These are phyloP conservation scores for Hafferia zeledoni DNA, from an alignment of 2,797 vertebrate species.

Conservation along the genomic window DNA sequence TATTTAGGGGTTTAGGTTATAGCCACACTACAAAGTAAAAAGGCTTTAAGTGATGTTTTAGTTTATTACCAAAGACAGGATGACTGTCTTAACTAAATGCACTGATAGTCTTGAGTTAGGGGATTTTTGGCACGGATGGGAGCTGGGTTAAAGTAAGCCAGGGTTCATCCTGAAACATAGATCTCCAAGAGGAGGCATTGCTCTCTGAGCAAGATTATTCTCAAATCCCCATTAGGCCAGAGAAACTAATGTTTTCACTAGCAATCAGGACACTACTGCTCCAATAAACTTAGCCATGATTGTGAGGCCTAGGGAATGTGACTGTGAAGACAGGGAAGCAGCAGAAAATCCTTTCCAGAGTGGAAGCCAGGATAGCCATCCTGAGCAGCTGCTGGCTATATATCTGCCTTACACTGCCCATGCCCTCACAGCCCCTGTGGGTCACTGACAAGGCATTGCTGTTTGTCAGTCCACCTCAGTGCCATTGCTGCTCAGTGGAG, in stretches of 20 bases:
- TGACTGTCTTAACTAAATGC: neutral
- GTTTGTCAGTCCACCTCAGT: neutral
- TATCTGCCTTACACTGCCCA: accelerated
- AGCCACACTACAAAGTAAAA: constrained; percentile 35
- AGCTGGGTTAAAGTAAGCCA: neutral
- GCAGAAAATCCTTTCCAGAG: neutral
- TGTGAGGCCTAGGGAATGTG: accelerated
- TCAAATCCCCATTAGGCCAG: neutral
- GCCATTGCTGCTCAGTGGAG: accelerated
- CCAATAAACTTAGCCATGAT: neutral
- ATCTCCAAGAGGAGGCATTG: neutral
- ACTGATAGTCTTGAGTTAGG: neutral
- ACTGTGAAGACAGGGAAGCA: neutral
- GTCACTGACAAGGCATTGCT: neutral
- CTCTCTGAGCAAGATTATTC: neutral
- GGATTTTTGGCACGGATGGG: neutral
- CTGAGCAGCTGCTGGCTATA: neutral
- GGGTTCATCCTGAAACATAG: accelerated
- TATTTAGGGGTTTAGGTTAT: constrained; percentile 12
- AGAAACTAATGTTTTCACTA: neutral
- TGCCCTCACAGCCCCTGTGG: neutral
- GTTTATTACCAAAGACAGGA: neutral
- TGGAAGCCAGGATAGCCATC: neutral
- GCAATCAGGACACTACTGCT: neutral
- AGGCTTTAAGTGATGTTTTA: neutral